These are phyloP conservation scores for Dendronephthya gigantea DNA, from an alignment of 64 coral and sea anemone genomes.

Conservation along the genomic window DNA sequence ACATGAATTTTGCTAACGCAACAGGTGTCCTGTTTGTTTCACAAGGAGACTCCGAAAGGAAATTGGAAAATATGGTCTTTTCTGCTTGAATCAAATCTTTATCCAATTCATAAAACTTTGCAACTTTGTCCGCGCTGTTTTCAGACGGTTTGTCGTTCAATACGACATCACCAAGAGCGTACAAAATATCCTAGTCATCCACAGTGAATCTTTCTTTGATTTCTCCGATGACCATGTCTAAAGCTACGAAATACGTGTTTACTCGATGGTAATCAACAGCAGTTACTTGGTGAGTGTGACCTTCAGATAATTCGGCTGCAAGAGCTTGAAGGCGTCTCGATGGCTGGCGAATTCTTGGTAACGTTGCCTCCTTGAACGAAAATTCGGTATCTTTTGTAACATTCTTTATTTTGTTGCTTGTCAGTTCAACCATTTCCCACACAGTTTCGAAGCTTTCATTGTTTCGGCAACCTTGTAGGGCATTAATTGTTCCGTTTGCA, in stretches of 20 bases:
- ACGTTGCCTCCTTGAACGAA: constrained; percentile 26
- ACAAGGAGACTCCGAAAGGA: neutral
- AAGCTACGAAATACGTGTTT: constrained; percentile 5
- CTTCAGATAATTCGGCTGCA: constrained; percentile 13
- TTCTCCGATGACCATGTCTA: constrained; percentile 30
- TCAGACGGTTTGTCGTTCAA: no score
- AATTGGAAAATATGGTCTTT: neutral
- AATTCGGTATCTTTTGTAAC: neutral
- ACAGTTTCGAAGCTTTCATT: neutral
- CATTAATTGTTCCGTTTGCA: neutral
- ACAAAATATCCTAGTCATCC: constrained; percentile 11
- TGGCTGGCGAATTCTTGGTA: constrained; percentile 2
- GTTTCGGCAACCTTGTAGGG: constrained; percentile 19
- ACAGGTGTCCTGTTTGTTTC: neutral
- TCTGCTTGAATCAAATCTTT: no score
- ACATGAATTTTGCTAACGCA: neutral
- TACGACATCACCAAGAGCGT: neutral
- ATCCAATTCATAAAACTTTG: no score
- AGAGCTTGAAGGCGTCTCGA: neutral
- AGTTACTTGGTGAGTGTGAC: neutral
- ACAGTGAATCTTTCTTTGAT: constrained; percentile 10
- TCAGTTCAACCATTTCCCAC: constrained; percentile 14
- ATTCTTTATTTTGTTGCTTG: constrained; percentile 10
- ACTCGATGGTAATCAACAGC: neutral
- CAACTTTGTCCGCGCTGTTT: no score